Base-by-base conservation (phyloP, 2,888 invertebrate genomes). In the Melieria picta region DNA sequence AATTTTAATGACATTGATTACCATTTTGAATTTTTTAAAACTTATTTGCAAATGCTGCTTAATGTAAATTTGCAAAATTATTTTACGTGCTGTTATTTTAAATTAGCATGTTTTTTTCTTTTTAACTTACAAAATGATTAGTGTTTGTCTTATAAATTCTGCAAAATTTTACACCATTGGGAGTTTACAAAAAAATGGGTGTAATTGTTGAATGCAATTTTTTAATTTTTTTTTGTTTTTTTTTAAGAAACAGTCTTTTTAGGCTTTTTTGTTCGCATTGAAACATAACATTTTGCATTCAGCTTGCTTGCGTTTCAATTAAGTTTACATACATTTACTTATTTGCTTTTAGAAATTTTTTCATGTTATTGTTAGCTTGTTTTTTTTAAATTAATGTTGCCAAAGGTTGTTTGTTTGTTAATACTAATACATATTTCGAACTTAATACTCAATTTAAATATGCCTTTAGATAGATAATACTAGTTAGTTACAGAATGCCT, bases 201-300 rank as follows among this genome's bases (percentile, higher is more conserved):
- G 66, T 64, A 10, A 58, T 74, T 65, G 56, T 64, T 71, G 30
- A 30, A 62, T 63, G 30, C 46, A 13, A 43, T 56, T 43, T 71
- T 67, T 57, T 50, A 11, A 47, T 47, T 43, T 70, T 65, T 63
- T 42, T 16, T 60, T 62, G 55, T 70, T 42, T 48, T 64, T 69
- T 65, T 73, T 77, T 68, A 76, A 76, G 77, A 79, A 81, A 81
- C 81, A 81, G 81, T 81, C 80, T 81, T 80, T 76, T 72, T 30
- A 67, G 66, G 67, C 67, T 71, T 74, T 69, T 69, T 77, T 78
- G 73, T 77, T 80, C 71, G 77, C 74, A 73, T 76, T 77, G 61
- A 77, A 80, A 79, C 68, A 65, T 65, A 73, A 68, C 60, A 57
- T 45, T 48, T 56, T 10, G 61, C 4, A 50, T 48, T n/a, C 16